These are phyloP conservation scores for Vanessa atalanta DNA, from an alignment of 1,140 invertebrate genomes.

Conservation along the genomic window DNA sequence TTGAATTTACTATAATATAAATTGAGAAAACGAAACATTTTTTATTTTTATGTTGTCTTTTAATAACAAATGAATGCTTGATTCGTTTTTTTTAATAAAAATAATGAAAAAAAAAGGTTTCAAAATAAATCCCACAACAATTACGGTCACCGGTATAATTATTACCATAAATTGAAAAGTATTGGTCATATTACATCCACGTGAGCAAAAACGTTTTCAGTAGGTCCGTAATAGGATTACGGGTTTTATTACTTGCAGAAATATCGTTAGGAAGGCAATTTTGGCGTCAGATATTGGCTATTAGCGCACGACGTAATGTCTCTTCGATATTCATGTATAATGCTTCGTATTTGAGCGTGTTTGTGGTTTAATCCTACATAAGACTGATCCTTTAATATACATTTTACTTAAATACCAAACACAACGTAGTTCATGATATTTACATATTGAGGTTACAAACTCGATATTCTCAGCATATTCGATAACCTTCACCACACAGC, in stretches of 20 bases:
- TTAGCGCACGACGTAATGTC: conserved; percentile 70
- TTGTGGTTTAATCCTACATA: conserved; percentile 56
- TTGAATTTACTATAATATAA: too few species aligned
- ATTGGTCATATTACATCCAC: conserved; percentile 22
- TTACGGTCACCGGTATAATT: background rate
- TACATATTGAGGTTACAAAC: background rate
- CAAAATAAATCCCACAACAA: background rate
- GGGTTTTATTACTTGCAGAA: conserved; percentile 76
- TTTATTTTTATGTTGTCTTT: too few species aligned
- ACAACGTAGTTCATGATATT: conserved; percentile 3
- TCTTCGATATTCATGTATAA: conserved; percentile 69
- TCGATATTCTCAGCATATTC: conserved; percentile 15
- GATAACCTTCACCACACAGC: background rate
- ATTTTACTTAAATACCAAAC: conserved; percentile 28
- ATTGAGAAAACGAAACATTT: too few species aligned
- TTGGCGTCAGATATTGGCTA: conserved; percentile 77
- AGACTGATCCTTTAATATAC: conserved; percentile 31
- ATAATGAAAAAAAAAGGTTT: background rate
- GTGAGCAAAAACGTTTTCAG: conserved; percentile 59
- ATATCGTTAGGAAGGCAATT: conserved; percentile 79
- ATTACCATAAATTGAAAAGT: conserved; percentile 13
- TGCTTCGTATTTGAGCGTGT: conserved; percentile 60
- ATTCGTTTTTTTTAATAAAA: background rate
- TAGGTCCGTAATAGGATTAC: conserved; percentile 69
- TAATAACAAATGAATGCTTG: too few species aligned